Base-by-base conservation (phyloP, 2,113 vertebrate species). In the Cyprinodon tularosa region DNA sequence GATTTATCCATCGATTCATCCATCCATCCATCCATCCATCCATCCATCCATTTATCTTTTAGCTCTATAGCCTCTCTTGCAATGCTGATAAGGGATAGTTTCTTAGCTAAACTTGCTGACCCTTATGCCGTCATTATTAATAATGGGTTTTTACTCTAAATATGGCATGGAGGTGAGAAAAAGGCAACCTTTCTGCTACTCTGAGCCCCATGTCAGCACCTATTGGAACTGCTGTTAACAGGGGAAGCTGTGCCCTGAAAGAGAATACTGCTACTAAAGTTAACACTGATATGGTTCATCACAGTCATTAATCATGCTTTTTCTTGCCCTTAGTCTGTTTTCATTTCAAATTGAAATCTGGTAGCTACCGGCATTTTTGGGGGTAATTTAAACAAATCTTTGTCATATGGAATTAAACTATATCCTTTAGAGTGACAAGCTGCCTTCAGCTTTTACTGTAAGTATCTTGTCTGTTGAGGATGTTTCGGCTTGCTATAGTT, bases 41-140 rank as follows among this genome's bases (percentile, higher is more conserved):
- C 29, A 29, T 29, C 29, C 29, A 29, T 29, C 29, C 29, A 29
- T n/a, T n/a, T n/a, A 12, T 69, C 12, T 37, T 73, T 62, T 77
- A 44, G 65, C 66, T 72, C 81, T 63, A 66, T 38, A 40, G 39
- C 65, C 42, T 8, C 48, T 68, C 53, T 79, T 8, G 42, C 66
- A 1, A 53, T 66, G 48, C 60, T 22, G n/a, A 84, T 85, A 76
- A 76, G 48, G 44, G 36, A 45, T 70, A 22, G 68, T 71, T 76
- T 48, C 20, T 36, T 11, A 12, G 12, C 59, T 53, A 42, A 82
- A 82, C 63, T 64, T 73, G 63, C 73, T 72, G 84, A 84, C 67
- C 22, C 81, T 72, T 63, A 11, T 63, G 11, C 29, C 29, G 72
- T 62, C 72, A 72, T 76, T 40, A 42, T 78, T 82, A 88, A 86